phyloP scores from a whole-genome alignment of 1,140 invertebrate genomes.

The Drosophila rhopaloa region DNA sequence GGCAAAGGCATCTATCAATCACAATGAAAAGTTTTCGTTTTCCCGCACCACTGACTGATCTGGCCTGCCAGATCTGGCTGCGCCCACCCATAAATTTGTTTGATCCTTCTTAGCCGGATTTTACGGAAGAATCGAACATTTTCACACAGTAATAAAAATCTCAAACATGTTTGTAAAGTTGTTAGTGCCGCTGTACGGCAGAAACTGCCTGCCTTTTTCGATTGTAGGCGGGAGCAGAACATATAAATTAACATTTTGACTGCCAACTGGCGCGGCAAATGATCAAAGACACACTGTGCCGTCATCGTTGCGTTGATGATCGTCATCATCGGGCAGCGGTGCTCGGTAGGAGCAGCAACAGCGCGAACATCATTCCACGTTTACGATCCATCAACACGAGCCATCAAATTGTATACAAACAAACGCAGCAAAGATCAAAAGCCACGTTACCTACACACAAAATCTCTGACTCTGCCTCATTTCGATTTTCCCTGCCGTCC shows the following conservation, averaged over 20 bases:
- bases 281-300: slow-evolving; percentile 79
- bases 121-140: slow-evolving; percentile 74
- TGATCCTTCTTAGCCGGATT: slow-evolving; percentile 67
- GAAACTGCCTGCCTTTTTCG: slow-evolving; percentile 15
- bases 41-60: slow-evolving; percentile 30
- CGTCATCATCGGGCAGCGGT: slow-evolving; percentile 45
- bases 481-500: slow-evolving; percentile 32
- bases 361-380: slow-evolving; percentile 77
- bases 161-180: slow-evolving; percentile 83
- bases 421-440: slow-evolving; percentile 84
- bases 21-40: slow-evolving; percentile 55
- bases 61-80: slow-evolving; percentile 34
- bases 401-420: slow-evolving; percentile 84
- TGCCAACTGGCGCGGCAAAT: slow-evolving; percentile 82
- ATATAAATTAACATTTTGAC: slow-evolving; percentile 83
- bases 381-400: slow-evolving; percentile 84
- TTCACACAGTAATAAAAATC: slow-evolving; percentile 83
- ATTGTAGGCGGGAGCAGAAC: slow-evolving; percentile 63
- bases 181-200: slow-evolving; percentile 58
- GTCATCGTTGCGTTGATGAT: slow-evolving; percentile 80
- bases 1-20: slow-evolving; percentile 71
- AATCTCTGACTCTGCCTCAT: slow-evolving; percentile 26
- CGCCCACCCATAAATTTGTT: slow-evolving; percentile 78
- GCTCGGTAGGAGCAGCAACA: slow-evolving; percentile 44
- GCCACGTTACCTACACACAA: slow-evolving; percentile 59